A percentile compares a stretch with the other conserved stretches of the same genome.
Evolutionary conservation across 2,797 vertebrate species (phyloP).

Genomic region (Microctenopoma steveboyesi): DNA sequence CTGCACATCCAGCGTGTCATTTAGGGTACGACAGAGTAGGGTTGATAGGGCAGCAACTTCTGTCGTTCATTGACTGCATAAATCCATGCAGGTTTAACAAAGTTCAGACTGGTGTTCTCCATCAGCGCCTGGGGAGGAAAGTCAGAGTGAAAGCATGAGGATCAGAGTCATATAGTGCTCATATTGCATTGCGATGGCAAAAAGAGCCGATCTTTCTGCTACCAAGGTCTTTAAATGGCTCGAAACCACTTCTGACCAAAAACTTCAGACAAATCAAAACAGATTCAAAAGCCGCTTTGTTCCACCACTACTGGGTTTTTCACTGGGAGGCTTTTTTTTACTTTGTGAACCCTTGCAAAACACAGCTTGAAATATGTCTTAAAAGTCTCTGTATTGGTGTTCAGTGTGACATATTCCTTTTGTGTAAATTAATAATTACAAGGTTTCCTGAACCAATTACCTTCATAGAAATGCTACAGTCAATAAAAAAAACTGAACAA

Average conservation of each 20-base stretch:
- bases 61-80: constrained; percentile 89
- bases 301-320: not conserved
- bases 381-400: not conserved
- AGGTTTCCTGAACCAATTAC: not conserved
- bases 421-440: not conserved
- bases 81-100: constrained; percentile 92
- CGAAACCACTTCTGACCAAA: not conserved
- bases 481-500: not conserved
- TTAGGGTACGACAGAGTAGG: constrained; percentile 89
- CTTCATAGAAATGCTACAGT: constrained; percentile 7
- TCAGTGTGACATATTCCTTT: not conserved
- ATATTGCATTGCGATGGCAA: not conserved
- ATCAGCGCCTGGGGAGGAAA: constrained; percentile 84
- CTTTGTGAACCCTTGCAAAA: not conserved
- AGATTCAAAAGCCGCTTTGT: not conserved
- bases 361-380: not conserved
- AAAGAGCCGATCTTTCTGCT: constrained; percentile 13
- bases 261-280: not conserved
- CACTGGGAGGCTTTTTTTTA: too few relatives aligned
- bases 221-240: not conserved
- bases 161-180: not conserved
- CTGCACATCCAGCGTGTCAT: constrained; percentile 3
- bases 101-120: constrained; percentile 88
- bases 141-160: constrained; percentile 1
- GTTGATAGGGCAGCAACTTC: constrained; percentile 90